phyloP scores from a whole-genome alignment of 92 coral and sea anemone species.

The Plumapathes pennacea region DNA sequence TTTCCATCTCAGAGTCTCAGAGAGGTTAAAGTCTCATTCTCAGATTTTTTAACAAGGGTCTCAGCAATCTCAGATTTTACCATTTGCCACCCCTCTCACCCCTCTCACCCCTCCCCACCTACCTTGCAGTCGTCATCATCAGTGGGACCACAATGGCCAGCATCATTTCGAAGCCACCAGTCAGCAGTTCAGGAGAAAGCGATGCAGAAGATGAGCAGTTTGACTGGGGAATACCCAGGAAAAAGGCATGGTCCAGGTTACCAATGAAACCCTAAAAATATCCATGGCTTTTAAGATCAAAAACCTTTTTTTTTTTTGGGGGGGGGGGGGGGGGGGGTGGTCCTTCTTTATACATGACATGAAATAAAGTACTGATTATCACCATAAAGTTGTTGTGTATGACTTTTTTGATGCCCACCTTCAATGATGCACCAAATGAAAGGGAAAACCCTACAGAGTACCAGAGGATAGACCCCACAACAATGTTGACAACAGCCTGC shows the following conservation, averaged over 20 bases:
- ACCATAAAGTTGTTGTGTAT: slow-evolving; percentile 2
- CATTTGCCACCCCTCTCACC: too few relatives aligned
- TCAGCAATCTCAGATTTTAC: too few relatives aligned
- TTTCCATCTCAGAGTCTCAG: too few relatives aligned
- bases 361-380: too few relatives aligned
- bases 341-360: too few relatives aligned
- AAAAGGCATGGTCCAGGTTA: slow-evolving; percentile 77
- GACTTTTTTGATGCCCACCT: slow-evolving; percentile 50
- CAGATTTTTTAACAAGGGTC: too few relatives aligned
- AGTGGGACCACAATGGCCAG: slow-evolving; percentile 78
- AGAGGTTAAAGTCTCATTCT: too few relatives aligned
- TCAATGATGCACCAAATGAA: slow-evolving; percentile 80
- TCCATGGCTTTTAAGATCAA: neutral
- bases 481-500: slow-evolving; percentile 74
- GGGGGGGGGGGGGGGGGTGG: too few relatives aligned
- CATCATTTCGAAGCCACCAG: slow-evolving; percentile 89
- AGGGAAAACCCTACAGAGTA: slow-evolving; percentile 83
- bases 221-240: slow-evolving; percentile 64
- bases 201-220: slow-evolving; percentile 61
- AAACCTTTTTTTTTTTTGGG: too few relatives aligned
- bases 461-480: slow-evolving; percentile 89
- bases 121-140: slow-evolving; percentile 83
- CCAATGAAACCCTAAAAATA: slow-evolving; percentile 86
- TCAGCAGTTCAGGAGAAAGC: slow-evolving; percentile 45
- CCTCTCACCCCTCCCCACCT: too few relatives aligned